Conservation (phyloP, 92 coral and sea anemone species). For the Heliopora coerulea region DNA sequence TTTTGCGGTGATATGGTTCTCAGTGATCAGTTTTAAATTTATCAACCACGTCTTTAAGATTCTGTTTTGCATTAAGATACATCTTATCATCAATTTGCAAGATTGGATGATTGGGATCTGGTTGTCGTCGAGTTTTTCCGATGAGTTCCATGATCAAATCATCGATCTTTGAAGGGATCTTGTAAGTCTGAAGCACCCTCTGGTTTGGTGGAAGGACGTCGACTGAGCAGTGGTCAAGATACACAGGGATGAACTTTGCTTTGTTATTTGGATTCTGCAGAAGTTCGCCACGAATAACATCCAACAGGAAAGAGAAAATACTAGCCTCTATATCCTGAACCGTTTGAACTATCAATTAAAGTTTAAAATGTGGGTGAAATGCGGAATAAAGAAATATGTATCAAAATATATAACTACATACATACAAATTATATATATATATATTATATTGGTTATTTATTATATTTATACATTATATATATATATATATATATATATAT, state of each 20-base stretch:
- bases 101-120: constrained; percentile 10
- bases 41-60: background rate
- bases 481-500: too few species aligned
- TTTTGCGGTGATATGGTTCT: background rate
- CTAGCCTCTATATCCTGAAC: background rate
- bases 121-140: constrained; percentile 27
- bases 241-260: constrained; percentile 25
- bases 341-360: background rate
- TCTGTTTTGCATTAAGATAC: background rate
- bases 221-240: constrained; percentile 8
- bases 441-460: too few species aligned
- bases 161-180: constrained; percentile 30
- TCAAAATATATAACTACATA: too few species aligned
- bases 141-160: constrained; percentile 25
- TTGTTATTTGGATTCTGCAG: constrained; percentile 1
- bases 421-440: too few species aligned
- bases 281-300: background rate
- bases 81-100: constrained; percentile 1
- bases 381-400: too few species aligned
- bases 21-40: constrained; percentile 11
- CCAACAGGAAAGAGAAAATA: constrained; percentile 12
- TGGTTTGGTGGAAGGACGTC: background rate
- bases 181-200: background rate
- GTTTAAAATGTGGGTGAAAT: too few species aligned
- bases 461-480: too few species aligned